Conservation (phyloP, 2,797 vertebrate species). For the Phataginus tetradactyla region DNA sequence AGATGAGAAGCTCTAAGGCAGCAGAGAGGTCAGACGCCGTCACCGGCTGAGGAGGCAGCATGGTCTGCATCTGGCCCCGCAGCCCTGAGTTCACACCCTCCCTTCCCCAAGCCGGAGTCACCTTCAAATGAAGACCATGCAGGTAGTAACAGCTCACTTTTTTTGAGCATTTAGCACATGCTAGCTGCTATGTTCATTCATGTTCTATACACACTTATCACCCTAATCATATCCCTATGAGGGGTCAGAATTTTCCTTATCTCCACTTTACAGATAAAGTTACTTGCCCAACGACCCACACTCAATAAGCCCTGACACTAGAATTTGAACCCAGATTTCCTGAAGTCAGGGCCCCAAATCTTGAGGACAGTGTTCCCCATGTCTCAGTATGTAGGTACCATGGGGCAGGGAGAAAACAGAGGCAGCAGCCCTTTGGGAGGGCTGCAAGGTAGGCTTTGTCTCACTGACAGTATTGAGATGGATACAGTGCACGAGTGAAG, state of each 20-base stretch:
- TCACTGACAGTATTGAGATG: not conserved
- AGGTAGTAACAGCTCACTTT: not conserved
- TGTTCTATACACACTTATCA: not conserved
- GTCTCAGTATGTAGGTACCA: not conserved
- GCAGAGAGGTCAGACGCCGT: not conserved
- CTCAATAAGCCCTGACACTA: not conserved
- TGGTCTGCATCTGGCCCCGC: not conserved
- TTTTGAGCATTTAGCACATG: not conserved
- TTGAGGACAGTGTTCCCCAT: not conserved
- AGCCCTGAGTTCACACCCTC: not conserved
- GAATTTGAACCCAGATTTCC: constrained; percentile 11
- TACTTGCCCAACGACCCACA: not conserved
- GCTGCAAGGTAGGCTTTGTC: not conserved
- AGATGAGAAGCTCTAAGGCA: not conserved
- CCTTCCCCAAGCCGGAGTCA: not conserved
- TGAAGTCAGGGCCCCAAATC: not conserved
- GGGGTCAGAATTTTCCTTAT: not conserved
- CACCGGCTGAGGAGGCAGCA: not conserved
- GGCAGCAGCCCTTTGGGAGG: too few species aligned
- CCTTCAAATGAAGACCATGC: not conserved
- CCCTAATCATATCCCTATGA: not conserved
- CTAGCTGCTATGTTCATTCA: not conserved
- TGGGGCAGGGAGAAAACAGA: not conserved
- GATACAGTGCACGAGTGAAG: too few species aligned
- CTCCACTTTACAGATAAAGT: not conserved